Conservation (phyloP, 2,888 invertebrate genomes). For the Pimpla rufipes region DNA sequence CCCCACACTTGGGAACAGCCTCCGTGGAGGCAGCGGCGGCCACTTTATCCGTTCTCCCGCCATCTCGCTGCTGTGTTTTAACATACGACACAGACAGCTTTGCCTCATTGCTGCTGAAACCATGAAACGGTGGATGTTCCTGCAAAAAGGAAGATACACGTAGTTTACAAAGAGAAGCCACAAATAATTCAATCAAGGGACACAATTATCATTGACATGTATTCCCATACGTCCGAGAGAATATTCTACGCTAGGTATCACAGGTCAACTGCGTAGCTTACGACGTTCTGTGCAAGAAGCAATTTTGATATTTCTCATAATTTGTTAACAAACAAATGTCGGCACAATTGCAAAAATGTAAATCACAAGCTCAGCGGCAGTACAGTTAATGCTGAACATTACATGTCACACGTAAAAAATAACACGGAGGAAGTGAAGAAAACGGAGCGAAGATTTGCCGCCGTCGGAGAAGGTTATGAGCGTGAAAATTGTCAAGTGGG, state of each 20-base stretch:
- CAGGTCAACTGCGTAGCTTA: background rate
- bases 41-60: conserved; percentile 71
- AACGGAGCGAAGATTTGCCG: background rate
- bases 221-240: no score
- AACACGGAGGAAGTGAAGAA: no score
- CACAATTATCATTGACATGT: no score
- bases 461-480: conserved; percentile 1
- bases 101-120: conserved; percentile 83
- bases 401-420: no score
- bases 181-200: background rate
- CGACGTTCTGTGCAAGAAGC: background rate
- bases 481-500: background rate
- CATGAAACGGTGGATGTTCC: conserved; percentile 84
- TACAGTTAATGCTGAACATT: no score
- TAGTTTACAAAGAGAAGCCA: conserved; percentile 34
- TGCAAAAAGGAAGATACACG: conserved; percentile 63
- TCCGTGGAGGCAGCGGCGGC: conserved; percentile 21
- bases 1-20: conserved; percentile 25
- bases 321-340: background rate
- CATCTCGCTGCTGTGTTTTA: conserved; percentile 80
- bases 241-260: background rate
- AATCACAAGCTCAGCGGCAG: no score
- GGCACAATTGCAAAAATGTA: background rate
- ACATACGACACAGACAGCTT: conserved; percentile 80
- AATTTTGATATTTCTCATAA: background rate